These are phyloP conservation scores for Pemphigus obesinymphae DNA, from an alignment of 1,140 invertebrate species.

Conservation along the genomic window DNA sequence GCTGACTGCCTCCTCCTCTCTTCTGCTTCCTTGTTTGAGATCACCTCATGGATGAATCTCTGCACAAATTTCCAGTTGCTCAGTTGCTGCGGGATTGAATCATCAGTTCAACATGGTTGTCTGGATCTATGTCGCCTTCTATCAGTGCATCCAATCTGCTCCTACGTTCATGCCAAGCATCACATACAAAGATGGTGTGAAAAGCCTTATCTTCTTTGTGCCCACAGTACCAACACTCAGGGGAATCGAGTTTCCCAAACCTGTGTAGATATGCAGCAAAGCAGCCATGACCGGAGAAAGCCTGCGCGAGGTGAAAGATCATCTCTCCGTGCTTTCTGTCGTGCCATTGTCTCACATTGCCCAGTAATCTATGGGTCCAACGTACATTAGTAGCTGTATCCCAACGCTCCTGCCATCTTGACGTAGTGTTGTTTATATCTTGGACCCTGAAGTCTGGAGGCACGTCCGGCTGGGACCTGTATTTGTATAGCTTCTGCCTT, in stretches of 20 bases:
- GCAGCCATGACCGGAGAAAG: background rate
- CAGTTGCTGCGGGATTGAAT: no score
- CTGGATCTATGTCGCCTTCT: rapidly evolving
- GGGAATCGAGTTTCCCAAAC: no score
- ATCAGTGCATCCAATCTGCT: background rate
- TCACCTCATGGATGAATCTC: background rate
- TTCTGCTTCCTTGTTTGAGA: background rate
- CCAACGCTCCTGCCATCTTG: background rate
- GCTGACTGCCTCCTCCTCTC: background rate
- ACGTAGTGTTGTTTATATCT: no score
- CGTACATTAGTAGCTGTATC: background rate
- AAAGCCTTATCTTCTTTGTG: no score
- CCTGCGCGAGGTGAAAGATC: background rate
- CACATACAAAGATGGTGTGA: background rate
- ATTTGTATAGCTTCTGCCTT: background rate
- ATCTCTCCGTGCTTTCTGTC: background rate
- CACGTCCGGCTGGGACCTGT: background rate
- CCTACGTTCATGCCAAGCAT: background rate
- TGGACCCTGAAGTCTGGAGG: background rate
- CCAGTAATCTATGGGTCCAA: background rate
- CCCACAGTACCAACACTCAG: no score
- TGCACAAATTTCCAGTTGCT: no score
- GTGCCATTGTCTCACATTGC: background rate
- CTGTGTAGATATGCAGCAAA: no score
- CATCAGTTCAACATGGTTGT: background rate